Base-by-base conservation (phyloP, 2,888 invertebrate genomes). In the Eulithis prunata region DNA sequence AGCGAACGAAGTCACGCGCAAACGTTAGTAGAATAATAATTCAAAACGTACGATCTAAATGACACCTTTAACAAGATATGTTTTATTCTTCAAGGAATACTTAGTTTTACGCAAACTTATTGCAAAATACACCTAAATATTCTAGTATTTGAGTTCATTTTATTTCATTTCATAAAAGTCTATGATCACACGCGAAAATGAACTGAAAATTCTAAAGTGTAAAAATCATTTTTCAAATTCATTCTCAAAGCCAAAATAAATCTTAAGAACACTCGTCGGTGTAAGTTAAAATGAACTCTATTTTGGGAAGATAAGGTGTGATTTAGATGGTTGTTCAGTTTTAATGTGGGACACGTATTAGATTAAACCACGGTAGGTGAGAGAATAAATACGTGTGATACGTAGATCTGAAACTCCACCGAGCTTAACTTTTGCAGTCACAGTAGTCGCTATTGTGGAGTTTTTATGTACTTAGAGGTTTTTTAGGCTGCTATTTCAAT, bases 311-410 rank as follows among this genome's bases (percentile, higher is more conserved):
- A 32, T 67, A 71, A n/a, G 57, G 58, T 55, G 3, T 2, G 43
- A 11, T 54, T 71, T 57, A 28, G 54, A 36, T 55, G 43, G 55
- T 28, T 13, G 47, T 7, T 12, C 28, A 21, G 38, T 54, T 45
- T 28, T 66, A 46, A 62, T 56, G 56, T 66, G 59, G 14, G 32
- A 56, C 66, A 66, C 66, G 66, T 66, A 66, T 59, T 66, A 66
- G 62, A 66, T 66, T 66, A 62, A 66, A 56, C 38, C 56, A 51
- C 43, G 43, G 62, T 58, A 51, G 55, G 14, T 38, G 38, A 38
- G 41, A 52, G 51, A 47, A 55, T 52, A 46, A 14, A 38, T 32
- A 66, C 38, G 45, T 56, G 45, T 43, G 43, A 13, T 55, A 14
- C 38, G 0, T 52, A 66, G 66, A 66, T 52, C 32, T 11, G 62